phyloP scores from a whole-genome alignment of 2,113 vertebrate species.

The Verasper variegatus region DNA sequence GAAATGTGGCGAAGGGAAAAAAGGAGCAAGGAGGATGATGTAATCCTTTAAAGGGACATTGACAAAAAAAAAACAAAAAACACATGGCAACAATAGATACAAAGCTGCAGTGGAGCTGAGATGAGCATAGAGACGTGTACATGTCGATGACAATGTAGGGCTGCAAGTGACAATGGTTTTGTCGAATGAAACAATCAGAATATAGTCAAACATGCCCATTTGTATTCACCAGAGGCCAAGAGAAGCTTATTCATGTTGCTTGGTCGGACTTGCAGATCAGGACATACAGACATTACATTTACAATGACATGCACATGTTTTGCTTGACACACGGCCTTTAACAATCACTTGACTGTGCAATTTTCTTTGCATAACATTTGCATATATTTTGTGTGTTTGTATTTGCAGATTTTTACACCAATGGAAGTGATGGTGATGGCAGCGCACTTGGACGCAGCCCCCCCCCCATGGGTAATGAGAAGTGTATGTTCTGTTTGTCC shows the following conservation, averaged over 20 bases:
- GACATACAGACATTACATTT: no score
- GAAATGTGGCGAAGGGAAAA: constrained; percentile 57
- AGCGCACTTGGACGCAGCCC: not conserved
- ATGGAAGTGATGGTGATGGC: not conserved
- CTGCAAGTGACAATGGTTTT: not conserved
- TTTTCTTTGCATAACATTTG: no score
- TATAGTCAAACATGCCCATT: not conserved
- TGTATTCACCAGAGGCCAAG: not conserved
- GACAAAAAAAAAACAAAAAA: constrained; percentile 23
- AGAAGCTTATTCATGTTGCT: no score
- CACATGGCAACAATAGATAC: constrained; percentile 25
- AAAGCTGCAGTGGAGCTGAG: not conserved
- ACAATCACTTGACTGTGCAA: no score
- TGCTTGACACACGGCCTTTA: no score
- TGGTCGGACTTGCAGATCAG: no score
- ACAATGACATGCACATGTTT: no score
- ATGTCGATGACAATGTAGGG: not conserved
- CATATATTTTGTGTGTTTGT: not conserved
- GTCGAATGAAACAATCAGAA: not conserved
- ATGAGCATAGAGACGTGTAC: not conserved
- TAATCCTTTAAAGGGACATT: constrained; percentile 77
- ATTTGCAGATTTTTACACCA: not conserved
- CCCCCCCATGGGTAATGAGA: no score
- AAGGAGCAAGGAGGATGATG: constrained; percentile 71
- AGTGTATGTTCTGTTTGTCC: no score